Conservation (phyloP, 2,113 vertebrate species). For the Sinocyclocheilus anshuiensis region DNA sequence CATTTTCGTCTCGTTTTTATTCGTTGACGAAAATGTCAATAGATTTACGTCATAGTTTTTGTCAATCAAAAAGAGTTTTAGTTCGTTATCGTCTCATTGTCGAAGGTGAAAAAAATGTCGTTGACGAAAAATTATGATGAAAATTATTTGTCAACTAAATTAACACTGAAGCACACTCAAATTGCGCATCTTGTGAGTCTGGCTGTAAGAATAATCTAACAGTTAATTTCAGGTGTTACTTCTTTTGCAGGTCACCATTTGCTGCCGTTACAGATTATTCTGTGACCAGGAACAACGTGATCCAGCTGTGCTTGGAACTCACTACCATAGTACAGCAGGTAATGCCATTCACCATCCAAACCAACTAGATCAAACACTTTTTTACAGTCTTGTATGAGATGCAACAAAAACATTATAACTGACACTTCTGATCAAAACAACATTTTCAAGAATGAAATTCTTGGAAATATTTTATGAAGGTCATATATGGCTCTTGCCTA, state of each 20-base stretch:
- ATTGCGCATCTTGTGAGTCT: slow-evolving; percentile 10
- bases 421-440: background rate
- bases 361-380: background rate
- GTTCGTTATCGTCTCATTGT: no score
- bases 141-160: no score
- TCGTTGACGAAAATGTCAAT: no score
- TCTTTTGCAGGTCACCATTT: slow-evolving; percentile 90
- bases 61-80: no score
- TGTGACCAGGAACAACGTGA: slow-evolving; percentile 96
- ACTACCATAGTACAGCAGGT: slow-evolving; percentile 79
- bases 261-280: slow-evolving; percentile 98
- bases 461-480: no score
- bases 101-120: no score
- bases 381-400: background rate
- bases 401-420: background rate
- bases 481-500: background rate
- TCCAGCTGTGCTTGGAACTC: slow-evolving; percentile 98
- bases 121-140: no score
- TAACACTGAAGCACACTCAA: background rate
- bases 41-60: no score
- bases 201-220: slow-evolving; percentile 55
- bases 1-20: no score
- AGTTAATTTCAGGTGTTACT: slow-evolving; percentile 61
- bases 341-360: background rate
- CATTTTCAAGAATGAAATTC: no score